Conservation (phyloP, 2,888 invertebrate genomes). For the Drosophila kanekoi region DNA sequence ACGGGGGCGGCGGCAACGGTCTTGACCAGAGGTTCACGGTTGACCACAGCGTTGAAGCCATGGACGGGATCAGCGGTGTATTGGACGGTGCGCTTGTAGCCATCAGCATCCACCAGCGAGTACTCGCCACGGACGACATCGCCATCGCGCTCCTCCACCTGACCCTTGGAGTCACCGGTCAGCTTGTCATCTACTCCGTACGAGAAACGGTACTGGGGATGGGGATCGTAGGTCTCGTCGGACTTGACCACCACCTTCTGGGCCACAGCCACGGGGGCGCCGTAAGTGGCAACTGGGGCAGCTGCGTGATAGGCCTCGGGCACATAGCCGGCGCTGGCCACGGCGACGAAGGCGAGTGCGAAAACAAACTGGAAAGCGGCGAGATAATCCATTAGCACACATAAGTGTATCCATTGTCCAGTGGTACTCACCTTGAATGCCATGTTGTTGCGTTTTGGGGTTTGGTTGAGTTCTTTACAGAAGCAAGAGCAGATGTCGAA, state of each 20-base stretch:
- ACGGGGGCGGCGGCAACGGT: constrained; percentile 66
- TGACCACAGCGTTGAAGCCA: constrained; percentile 84
- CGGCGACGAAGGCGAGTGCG: constrained; percentile 79
- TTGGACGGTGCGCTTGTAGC: constrained; percentile 81
- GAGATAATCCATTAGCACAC: constrained; percentile 43
- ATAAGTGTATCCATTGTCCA: constrained; percentile 20
- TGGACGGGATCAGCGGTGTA: constrained; percentile 83
- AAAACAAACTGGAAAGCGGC: constrained; percentile 73
- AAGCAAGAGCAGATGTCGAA: constrained; percentile 64
- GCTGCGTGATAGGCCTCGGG: constrained; percentile 68
- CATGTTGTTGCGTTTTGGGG: constrained; percentile 65
- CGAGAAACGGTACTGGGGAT: constrained; percentile 82
- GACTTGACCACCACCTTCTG: constrained; percentile 74
- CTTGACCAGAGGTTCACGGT: constrained; percentile 74
- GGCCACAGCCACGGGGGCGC: constrained; percentile 72
- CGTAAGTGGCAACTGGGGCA: constrained; percentile 69
- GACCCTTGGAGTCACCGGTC: constrained; percentile 84
- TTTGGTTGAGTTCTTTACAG: constrained; percentile 73
- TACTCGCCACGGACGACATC: constrained; percentile 84
- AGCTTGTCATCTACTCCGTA: constrained; percentile 83
- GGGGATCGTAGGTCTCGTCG: constrained; percentile 80
- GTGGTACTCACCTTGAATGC: constrained; percentile 78
- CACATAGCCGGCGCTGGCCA: constrained; percentile 79
- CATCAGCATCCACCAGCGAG: constrained; percentile 83
- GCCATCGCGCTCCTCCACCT: constrained; percentile 83